A percentile compares a stretch with the other conserved stretches of the same genome.
phyloP scores from a whole-genome alignment of 1,140 invertebrate species.

The Eurosta solidaginis region DNA sequence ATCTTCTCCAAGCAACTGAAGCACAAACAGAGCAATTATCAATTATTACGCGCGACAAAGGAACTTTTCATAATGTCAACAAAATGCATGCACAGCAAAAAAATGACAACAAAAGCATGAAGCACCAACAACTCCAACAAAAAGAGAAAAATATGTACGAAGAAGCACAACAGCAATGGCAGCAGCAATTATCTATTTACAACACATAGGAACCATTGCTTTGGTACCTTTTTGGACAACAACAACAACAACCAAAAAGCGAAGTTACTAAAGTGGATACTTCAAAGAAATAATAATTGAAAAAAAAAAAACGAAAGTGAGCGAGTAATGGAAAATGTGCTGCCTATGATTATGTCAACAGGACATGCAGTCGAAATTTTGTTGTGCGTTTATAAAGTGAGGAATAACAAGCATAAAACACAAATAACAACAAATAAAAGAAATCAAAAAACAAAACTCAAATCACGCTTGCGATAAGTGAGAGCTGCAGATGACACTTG shows the following conservation, averaged over 20 bases:
- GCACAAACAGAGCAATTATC: constrained; percentile 14
- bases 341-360: constrained; percentile 10
- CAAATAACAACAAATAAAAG: neutral
- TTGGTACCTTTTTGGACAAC: neutral
- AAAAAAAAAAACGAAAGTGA: constrained; percentile 8
- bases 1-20: neutral
- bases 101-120: no score
- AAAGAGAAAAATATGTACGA: neutral
- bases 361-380: constrained; percentile 16
- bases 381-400: neutral
- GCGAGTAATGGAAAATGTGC: neutral
- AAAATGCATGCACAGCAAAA: neutral
- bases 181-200: constrained; percentile 12
- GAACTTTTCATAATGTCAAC: constrained; percentile 9
- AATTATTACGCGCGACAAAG: constrained; percentile 21
- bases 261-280: neutral
- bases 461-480: neutral
- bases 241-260: neutral
- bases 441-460: neutral
- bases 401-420: neutral
- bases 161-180: neutral
- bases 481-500: constrained; percentile 20
- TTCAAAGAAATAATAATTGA: neutral
- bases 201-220: neutral
- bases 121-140: neutral